Conservation (phyloP, 2,888 invertebrate genomes). For the Drosophila neoperkinsi region DNA sequence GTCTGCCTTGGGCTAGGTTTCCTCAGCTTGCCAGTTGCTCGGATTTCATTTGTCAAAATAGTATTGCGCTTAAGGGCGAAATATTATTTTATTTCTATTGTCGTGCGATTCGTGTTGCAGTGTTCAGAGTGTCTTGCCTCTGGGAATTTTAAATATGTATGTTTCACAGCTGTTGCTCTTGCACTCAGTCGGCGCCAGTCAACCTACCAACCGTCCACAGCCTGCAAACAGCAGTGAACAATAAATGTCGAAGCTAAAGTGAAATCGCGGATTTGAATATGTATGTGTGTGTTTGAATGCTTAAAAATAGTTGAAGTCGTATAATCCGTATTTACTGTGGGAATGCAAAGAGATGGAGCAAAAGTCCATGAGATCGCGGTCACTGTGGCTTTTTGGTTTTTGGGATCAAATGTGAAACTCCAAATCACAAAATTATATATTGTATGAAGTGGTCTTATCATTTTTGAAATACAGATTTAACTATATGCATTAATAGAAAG, state of each 20-base stretch:
- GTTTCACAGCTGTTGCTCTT: slow-evolving; percentile 50
- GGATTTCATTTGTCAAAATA: slow-evolving; percentile 61
- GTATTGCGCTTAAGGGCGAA: slow-evolving; percentile 55
- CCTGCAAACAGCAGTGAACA: slow-evolving; percentile 44
- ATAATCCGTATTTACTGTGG: slow-evolving; percentile 66
- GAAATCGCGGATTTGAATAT: slow-evolving; percentile 69
- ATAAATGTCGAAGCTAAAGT: slow-evolving; percentile 51
- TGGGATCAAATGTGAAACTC: slow-evolving; percentile 27
- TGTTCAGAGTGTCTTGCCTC: slow-evolving; percentile 22
- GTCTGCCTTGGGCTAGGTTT: background rate
- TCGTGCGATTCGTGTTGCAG: slow-evolving; percentile 40
- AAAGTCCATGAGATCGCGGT: slow-evolving; percentile 67
- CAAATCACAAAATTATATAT: background rate
- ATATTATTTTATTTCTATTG: slow-evolving; percentile 34
- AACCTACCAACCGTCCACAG: background rate
- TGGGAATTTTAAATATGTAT: slow-evolving; percentile 69
- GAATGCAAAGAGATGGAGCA: slow-evolving; percentile 44
- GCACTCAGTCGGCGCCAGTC: slow-evolving; percentile 43
- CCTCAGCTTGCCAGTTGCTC: slow-evolving; percentile 25
- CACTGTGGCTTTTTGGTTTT: slow-evolving; percentile 35
- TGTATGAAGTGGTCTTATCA: background rate
- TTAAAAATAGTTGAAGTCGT: slow-evolving; percentile 44
- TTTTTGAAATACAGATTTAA: background rate
- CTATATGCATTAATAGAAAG: background rate
- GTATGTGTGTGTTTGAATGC: slow-evolving; percentile 7